Percentiles rank a stretch among this genome's conserved stretches.
These are phyloP conservation scores for Ornithorhynchus anatinus DNA, from an alignment of 2,113 vertebrate species.

Conservation along the genomic window DNA sequence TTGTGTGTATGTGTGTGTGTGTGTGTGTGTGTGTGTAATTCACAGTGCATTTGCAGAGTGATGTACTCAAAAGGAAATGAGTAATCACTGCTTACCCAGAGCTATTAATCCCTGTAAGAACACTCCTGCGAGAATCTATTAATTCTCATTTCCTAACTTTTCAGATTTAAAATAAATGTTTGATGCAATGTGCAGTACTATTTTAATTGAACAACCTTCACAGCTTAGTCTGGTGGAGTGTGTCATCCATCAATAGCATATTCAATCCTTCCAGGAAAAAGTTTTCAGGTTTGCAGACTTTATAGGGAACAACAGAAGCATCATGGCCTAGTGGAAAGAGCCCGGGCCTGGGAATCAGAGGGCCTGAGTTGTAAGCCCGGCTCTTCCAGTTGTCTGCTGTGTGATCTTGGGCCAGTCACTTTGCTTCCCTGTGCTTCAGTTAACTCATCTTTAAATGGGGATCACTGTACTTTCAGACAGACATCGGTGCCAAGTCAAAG, in stretches of 20 bases:
- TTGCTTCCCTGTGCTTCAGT: no score
- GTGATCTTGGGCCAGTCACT: no score
- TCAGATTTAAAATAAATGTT: constrained; percentile 51
- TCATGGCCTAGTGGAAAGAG: no score
- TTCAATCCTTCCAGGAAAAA: constrained; percentile 4
- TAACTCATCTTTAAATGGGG: no score
- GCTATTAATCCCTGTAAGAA: constrained; percentile 43
- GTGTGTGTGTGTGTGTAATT: neutral
- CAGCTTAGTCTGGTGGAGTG: constrained; percentile 17
- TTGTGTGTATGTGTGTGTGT: neutral
- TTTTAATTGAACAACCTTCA: constrained; percentile 59
- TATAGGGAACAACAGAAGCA: no score
- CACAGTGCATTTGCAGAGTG: neutral
- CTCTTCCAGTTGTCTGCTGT: no score
- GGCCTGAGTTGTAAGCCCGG: no score
- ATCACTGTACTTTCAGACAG: no score
- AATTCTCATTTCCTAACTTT: constrained; percentile 60
- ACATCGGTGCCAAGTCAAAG: no score
- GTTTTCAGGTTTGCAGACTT: neutral
- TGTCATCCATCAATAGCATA: constrained; percentile 32
- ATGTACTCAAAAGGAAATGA: constrained; percentile 58
- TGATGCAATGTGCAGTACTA: constrained; percentile 33
- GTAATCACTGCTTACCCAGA: constrained; percentile 46
- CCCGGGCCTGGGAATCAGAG: no score
- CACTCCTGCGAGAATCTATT: constrained; percentile 45